Evolutionary conservation across 1,140 invertebrate genomes (phyloP).

Genomic region (Delia radicum): DNA sequence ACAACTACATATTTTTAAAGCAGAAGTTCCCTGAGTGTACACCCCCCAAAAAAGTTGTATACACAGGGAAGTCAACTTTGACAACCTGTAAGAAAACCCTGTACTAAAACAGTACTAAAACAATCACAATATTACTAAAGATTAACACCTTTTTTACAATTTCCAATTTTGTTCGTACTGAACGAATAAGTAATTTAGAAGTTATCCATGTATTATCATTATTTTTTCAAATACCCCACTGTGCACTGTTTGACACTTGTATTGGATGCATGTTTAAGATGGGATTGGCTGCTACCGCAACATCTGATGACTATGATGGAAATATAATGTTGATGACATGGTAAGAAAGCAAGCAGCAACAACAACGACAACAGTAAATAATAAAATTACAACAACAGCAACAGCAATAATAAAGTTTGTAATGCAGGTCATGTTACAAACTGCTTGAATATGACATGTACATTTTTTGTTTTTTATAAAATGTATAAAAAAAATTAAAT

Average conservation of each 20-base stretch:
- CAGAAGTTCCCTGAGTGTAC: no score
- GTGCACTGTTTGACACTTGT: neutral
- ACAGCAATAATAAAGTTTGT: neutral
- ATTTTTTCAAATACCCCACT: neutral
- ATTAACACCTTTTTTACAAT: neutral
- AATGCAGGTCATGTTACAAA: slow-evolving; percentile 21
- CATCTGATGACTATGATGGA: neutral
- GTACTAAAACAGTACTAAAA: neutral
- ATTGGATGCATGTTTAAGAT: neutral
- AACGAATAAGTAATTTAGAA: no score
- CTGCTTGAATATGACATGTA: slow-evolving; percentile 10
- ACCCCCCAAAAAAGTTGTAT: no score
- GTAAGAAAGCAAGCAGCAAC: neutral
- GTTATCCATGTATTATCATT: no score
- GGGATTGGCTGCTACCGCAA: neutral
- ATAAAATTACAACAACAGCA: neutral
- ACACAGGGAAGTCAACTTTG: no score
- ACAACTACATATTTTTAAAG: no score
- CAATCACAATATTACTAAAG: neutral
- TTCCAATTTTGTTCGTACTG: no score
- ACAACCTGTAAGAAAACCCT: no score
- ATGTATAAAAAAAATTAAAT: neutral
- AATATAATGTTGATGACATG: slow-evolving; percentile 4
- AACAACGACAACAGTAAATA: neutral
- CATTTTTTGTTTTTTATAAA: neutral